Base-by-base conservation (phyloP, 2,888 invertebrate genomes). In the Drosophila lutescens region DNA sequence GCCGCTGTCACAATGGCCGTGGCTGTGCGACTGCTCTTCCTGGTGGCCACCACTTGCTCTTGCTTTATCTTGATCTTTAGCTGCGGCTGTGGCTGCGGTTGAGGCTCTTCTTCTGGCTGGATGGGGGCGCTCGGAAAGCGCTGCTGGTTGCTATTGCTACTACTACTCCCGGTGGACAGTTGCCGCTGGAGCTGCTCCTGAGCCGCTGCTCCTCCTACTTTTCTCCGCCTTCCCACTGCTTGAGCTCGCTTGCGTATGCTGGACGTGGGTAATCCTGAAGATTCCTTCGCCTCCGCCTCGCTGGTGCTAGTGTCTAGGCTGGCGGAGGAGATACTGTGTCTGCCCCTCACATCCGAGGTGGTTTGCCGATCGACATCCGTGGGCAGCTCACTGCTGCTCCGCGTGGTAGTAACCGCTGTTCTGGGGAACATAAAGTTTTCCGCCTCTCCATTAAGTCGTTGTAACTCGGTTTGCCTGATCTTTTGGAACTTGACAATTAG, bases 341-440 rank as follows among this genome's bases (percentile, higher is more conserved):
- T 84, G 0, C 84, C 85, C 30, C 86, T 77, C 0, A 58, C 59
- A 63, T 92, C 92, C 0, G 92, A 94, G 46, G 92, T 93, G 46
- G 93, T 93, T 8, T 93, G 93, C 4, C 93, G 93, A 47, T 93
- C 92, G 15, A 91, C 90, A 74, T 94, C 94, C 0, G 94, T 94
- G 10, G 87, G 78, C 34, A 89, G 60, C n/a, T 91, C 92, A 54
- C 90, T 91, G 12, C 91, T 91, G 41, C 86, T 86, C 10, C 86
- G 82, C 1, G 85, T 79, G n/a, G 94, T 95, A 23, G 94, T 95
- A n/a, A 68, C 30, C 26, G 72, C 44, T 12, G 67, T 69, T 2
- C 80, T 43, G 0, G 96, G 95, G 89, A 97, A 97, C 94, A 97
- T 95, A 89, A 97, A 97, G 80, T 96, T 97, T 84, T 97, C 97